Base-by-base conservation (phyloP, 1,140 invertebrate genomes). In the Drosophila punjabiensis region DNA sequence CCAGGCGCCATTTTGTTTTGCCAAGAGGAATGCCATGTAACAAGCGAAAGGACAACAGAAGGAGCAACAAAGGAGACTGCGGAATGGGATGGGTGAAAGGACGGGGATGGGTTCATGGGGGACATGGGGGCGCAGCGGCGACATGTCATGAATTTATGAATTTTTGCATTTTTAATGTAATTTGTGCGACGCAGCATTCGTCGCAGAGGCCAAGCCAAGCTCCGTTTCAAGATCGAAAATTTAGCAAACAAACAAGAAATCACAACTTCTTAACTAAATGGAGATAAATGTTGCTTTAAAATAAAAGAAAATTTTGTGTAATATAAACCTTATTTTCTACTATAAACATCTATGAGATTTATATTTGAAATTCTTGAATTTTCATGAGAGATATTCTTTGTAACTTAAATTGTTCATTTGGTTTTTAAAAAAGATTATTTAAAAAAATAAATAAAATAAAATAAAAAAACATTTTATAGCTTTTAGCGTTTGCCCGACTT, bases 91-190 rank as follows among this genome's bases (percentile, higher is more conserved):
- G 16, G 39, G 39, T n/a, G 14, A 14, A 5, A 13, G 37, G 2
- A 10, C 3, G 11, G 35, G 43, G 4, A 43, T 45, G 41, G 41
- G 10, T 24, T 24, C 2, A 0, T 50, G 48, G 41, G 41, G 52
- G 33, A 4, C 14, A 6, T 11, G 30, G 47, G 33, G 13, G 28
- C 52, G 77, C 62, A 48, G 68, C 66, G 53, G 84, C 85, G 84
- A 81, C 84, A 89, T 89, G 84, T 88, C 84, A 88, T 88, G 85
- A 88, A 88, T 89, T 89, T 90, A 89, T 88, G 85, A 88, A 89
- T 89, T 84, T 90, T 89, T 86, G 86, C 75, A 89, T 89, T 86
- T 89, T 89, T 80, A 89, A 89, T 89, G 85, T 89, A 89, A 90
- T 89, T 89, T 89, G 79, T 79, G 64, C 79, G 65, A 85, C 74